phyloP scores from a whole-genome alignment of 2,888 invertebrate genomes.

The Hemithea aestivaria region DNA sequence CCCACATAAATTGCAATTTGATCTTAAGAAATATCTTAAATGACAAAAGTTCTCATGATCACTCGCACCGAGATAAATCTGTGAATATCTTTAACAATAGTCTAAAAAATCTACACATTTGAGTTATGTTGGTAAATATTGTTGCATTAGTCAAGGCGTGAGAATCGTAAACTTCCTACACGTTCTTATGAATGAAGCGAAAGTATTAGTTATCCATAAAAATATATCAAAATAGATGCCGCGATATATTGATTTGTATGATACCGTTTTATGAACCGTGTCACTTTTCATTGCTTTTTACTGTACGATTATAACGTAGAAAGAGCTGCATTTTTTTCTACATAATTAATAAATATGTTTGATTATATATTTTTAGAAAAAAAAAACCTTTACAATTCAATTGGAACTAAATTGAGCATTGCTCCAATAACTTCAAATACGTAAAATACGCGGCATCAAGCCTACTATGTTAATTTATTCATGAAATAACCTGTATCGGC shows the following conservation, averaged over 20 bases:
- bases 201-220: conserved; percentile 25
- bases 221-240: no score
- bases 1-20: conserved; percentile 23
- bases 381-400: no score
- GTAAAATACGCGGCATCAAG: no score
- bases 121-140: conserved; percentile 26
- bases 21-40: conserved; percentile 27
- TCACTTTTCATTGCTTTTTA: no score
- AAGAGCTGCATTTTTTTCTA: no score
- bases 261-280: no score
- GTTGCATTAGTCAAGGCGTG: conserved; percentile 27
- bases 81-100: conserved; percentile 28
- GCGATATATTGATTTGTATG: conserved; percentile 19
- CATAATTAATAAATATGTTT: no score
- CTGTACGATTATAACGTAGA: no score
- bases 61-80: conserved; percentile 22
- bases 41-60: conserved; percentile 31
- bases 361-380: no score
- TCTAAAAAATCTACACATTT: conserved; percentile 26
- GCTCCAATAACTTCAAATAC: no score
- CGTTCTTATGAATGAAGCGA: conserved; percentile 29
- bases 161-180: conserved; percentile 29
- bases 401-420: no score
- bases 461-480: no score
- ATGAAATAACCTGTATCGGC: conserved; percentile 9